Conservation (phyloP, 1,140 invertebrate genomes). For the Hyles vespertilio region DNA sequence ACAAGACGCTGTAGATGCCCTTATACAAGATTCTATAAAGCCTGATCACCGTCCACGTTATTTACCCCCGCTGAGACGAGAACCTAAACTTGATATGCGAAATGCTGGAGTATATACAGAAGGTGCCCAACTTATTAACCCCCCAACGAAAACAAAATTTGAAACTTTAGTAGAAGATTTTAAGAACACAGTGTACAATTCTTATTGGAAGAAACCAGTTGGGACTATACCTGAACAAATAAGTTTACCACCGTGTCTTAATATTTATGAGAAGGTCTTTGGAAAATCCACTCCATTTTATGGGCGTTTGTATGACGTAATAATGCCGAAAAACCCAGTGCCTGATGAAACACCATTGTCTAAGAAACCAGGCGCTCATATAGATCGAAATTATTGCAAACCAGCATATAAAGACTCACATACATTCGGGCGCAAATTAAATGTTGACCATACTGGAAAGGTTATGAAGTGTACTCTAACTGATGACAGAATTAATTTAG, state of each 20-base stretch:
- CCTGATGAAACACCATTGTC: conserved; percentile 38
- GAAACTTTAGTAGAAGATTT: conserved; percentile 56
- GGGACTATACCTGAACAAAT: conserved; percentile 48
- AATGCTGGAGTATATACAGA: conserved; percentile 17
- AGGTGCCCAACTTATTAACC: conserved; percentile 30
- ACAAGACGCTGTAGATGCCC: conserved; percentile 50
- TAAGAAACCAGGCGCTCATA: conserved; percentile 49
- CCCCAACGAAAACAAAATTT: conserved; percentile 48
- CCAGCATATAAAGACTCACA: conserved; percentile 22
- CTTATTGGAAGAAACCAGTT: conserved; percentile 60
- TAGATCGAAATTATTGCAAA: conserved; percentile 40
- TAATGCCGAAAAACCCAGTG: conserved; percentile 36
- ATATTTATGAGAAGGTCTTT: conserved; percentile 41
- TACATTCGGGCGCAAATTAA: conserved; percentile 38
- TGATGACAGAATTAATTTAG: conserved; percentile 34
- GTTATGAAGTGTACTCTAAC: conserved; percentile 40
- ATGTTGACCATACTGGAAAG: conserved; percentile 39
- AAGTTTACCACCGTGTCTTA: conserved; percentile 55
- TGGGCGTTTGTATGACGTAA: conserved; percentile 29
- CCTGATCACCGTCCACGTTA: conserved; percentile 20
- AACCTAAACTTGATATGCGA: conserved; percentile 15
- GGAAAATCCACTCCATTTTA: conserved; percentile 35
- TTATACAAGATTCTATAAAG: conserved; percentile 49
- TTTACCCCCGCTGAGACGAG: conserved; percentile 30
- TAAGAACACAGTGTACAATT: conserved; percentile 54